Percentiles rank a stretch among this genome's conserved stretches.
These are phyloP conservation scores for Coleophora flavipennella DNA, from an alignment of 2,888 invertebrate genomes.

Conservation along the genomic window DNA sequence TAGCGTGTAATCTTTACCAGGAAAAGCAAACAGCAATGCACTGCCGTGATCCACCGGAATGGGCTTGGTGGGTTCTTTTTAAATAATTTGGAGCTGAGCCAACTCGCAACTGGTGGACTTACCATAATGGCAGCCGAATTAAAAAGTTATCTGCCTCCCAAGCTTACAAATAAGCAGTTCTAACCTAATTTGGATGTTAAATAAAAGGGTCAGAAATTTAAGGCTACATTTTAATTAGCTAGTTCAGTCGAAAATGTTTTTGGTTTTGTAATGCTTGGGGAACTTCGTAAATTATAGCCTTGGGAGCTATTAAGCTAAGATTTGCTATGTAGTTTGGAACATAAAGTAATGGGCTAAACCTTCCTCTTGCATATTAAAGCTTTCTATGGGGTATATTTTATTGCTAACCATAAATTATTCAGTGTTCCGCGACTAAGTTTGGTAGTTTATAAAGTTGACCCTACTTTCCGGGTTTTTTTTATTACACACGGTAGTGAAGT, in stretches of 20 bases:
- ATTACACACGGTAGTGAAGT: conserved; percentile 38
- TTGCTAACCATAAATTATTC: too few relatives aligned
- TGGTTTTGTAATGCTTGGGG: too few relatives aligned
- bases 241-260: too few relatives aligned
- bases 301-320: too few relatives aligned
- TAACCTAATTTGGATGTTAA: neutral
- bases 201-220: too few relatives aligned
- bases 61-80: conserved; percentile 49
- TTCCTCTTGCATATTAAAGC: neutral
- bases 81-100: conserved; percentile 63
- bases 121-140: conserved; percentile 36
- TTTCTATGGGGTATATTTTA: too few relatives aligned
- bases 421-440: conserved; percentile 16
- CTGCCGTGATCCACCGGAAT: conserved; percentile 40
- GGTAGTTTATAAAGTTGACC: conserved; percentile 38
- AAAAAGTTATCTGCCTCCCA: conserved; percentile 11
- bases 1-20: conserved; percentile 19
- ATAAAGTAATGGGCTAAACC: neutral
- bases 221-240: too few relatives aligned
- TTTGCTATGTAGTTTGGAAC: neutral
- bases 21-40: conserved; percentile 25
- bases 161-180: conserved; percentile 7
- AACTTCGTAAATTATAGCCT: too few relatives aligned
- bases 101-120: conserved; percentile 64
- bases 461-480: conserved; percentile 23